Conservation (phyloP, 2,888 invertebrate species). For the Catocala sponsa region DNA sequence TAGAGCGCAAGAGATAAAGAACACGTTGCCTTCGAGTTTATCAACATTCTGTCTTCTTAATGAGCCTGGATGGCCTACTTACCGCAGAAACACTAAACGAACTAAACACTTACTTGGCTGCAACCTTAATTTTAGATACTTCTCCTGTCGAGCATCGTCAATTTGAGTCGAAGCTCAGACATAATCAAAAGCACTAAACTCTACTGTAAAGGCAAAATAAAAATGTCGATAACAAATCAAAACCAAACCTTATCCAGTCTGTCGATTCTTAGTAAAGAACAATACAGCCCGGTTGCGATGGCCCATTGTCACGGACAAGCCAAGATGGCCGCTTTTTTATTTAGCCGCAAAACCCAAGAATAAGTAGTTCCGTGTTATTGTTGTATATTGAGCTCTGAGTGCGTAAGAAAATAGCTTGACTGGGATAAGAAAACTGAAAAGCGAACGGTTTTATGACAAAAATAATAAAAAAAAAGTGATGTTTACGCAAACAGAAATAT, state of each 20-base stretch:
- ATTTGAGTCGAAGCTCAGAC: no score
- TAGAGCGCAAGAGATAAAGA: no score
- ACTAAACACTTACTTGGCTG: no score
- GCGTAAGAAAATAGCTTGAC: conserved; percentile 32
- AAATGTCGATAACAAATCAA: no score
- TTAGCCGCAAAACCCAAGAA: conserved; percentile 48
- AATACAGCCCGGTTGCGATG: conserved; percentile 39
- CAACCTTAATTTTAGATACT: no score
- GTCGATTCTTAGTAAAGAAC: conserved; percentile 34
- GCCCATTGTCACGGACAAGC: conserved; percentile 54
- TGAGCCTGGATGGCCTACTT: no score
- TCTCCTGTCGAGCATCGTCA: no score
- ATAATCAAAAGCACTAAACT: no score
- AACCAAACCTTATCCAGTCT: conserved; percentile 26
- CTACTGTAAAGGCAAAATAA: no score
- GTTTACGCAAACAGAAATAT: background rate
- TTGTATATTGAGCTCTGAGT: conserved; percentile 43
- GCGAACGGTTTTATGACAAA: conserved; percentile 7
- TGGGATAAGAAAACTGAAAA: conserved; percentile 18
- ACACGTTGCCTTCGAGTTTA: no score
- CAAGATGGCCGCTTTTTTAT: conserved; percentile 54
- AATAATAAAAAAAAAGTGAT: background rate
- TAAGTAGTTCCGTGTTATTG: conserved; percentile 44
- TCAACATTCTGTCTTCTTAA: no score
- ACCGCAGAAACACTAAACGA: no score